Evolutionary conservation across 2,888 invertebrate genomes (phyloP), one percentile per base, ranked within the genome.

Genomic region (Macrophya alboannulata): DNA sequence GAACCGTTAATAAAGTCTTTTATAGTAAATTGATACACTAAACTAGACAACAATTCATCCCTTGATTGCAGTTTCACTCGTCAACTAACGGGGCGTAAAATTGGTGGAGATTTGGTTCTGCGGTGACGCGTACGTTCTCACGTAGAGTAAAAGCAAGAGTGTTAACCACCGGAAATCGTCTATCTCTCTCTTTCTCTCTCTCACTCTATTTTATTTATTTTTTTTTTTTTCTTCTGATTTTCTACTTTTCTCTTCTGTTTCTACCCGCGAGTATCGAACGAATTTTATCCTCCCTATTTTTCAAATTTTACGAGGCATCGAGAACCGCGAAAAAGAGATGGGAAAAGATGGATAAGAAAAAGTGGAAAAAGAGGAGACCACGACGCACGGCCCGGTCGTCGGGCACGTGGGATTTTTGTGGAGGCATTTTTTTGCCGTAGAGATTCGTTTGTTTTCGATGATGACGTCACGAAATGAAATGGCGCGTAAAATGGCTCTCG

Each of bases 391-490:
- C 37, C 31, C 68, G 17, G 31, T 68, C 81, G 51, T 48, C 9
- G 37, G 17, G 15, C 40, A 55, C 77, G 77, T n/a, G 17, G 81
- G 40, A 21, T n/a, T 40, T 12, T 81, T 59, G 31, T 21, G 21
- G 4, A 45, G 45, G 21, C n/a, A 15, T 25, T 51, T 84, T 74
- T 59, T 45, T 62, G n/a, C 51, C 62, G 6, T 15, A 85, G 25
- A 51, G 48, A 86, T 87, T 86, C 88, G 86, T 88, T 87, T 83
- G 87, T 88, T 89, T 87, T 87, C 86, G 89, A 92, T 90, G 92
- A 92, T 91, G 91, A 91, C 89, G 91, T 92, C 92, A 90, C 90
- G 91, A 91, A 91, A 92, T 92, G 92, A 93, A 93, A 93, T 92
- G 92, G 92, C 90, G 90, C 92, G 92, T 92, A 92, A 93, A 93